phyloP scores from a whole-genome alignment of 2,113 vertebrate genomes.

The Nannospalax galili region DNA sequence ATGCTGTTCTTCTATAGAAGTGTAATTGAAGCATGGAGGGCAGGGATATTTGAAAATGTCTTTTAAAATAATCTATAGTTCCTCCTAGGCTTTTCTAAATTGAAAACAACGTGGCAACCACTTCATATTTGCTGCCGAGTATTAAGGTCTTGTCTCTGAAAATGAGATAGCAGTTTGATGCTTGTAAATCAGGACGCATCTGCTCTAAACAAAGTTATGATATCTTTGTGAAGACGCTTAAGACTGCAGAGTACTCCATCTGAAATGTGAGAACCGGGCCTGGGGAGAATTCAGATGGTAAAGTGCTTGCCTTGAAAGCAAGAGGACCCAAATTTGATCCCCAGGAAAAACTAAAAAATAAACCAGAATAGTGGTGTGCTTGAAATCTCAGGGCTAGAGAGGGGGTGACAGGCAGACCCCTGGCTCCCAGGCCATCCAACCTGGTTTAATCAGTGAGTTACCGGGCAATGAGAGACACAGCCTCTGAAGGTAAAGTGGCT shows the following conservation, averaged over 20 bases:
- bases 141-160: slow-evolving; percentile 51
- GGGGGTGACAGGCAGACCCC: not conserved
- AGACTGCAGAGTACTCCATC: not conserved
- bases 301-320: not conserved
- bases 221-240: not conserved
- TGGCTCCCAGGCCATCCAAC: not conserved
- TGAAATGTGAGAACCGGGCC: not conserved
- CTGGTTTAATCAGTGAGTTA: not conserved
- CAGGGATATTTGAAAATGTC: slow-evolving; percentile 33
- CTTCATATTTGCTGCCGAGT: slow-evolving; percentile 35
- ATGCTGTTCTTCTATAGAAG: not conserved
- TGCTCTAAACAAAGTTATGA: not conserved
- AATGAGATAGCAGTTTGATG: slow-evolving; percentile 33
- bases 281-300: not conserved
- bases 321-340: not conserved
- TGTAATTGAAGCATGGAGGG: slow-evolving; percentile 35
- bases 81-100: slow-evolving; percentile 60
- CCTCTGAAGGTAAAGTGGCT: not conserved
- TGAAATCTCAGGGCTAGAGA: not conserved
- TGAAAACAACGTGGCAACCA: slow-evolving; percentile 64
- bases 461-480: not conserved
- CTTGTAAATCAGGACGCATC: slow-evolving; percentile 44
- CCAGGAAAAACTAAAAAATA: not conserved
- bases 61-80: slow-evolving; percentile 63
- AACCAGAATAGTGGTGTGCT: not conserved